A percentile compares a stretch with the other conserved stretches of the same genome.
Conservation (phyloP, 2,797 vertebrate genomes). For the Lacerta agilis region DNA sequence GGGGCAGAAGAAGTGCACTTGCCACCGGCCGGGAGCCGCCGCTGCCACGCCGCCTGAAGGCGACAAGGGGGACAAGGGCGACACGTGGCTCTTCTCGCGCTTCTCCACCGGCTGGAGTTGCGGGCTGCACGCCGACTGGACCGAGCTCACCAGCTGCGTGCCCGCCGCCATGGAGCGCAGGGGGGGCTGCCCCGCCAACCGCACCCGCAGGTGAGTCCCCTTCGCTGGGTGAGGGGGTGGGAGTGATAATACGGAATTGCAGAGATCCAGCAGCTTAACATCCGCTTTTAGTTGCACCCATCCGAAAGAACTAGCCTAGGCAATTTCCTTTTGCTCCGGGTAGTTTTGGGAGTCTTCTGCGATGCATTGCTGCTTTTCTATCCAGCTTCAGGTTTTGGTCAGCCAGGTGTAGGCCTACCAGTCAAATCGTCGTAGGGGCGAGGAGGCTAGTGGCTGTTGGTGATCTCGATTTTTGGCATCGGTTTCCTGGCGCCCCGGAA, state of each 20-base stretch:
- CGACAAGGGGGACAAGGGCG: conserved; percentile 73
- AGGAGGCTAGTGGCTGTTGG: neutral
- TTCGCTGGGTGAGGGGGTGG: neutral
- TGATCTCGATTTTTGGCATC: neutral
- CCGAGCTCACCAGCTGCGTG: conserved; percentile 97
- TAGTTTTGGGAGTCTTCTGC: neutral
- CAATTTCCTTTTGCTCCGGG: neutral
- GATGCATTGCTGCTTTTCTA: neutral
- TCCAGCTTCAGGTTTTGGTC: neutral
- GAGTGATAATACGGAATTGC: too few relatives aligned
- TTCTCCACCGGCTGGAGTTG: conserved; percentile 99
- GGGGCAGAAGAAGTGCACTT: conserved; percentile 97
- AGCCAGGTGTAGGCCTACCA: neutral
- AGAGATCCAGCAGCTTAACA: too few relatives aligned
- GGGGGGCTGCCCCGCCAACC: conserved; percentile 84
- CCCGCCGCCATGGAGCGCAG: conserved; percentile 91
- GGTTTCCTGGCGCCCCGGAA: neutral
- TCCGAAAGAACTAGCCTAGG: neutral
- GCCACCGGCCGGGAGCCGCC: conserved; percentile 86
- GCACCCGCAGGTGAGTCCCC: conserved; percentile 74
- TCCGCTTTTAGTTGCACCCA: too few relatives aligned
- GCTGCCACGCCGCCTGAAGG: neutral
- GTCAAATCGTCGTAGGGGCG: too few relatives aligned
- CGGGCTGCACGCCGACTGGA: conserved; percentile 98
- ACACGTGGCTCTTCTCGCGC: conserved; percentile 97